Evolutionary conservation across 2,113 vertebrate species (phyloP), one percentile per base, ranked within the genome.

Genomic region (Oreocharis arfaki): DNA sequence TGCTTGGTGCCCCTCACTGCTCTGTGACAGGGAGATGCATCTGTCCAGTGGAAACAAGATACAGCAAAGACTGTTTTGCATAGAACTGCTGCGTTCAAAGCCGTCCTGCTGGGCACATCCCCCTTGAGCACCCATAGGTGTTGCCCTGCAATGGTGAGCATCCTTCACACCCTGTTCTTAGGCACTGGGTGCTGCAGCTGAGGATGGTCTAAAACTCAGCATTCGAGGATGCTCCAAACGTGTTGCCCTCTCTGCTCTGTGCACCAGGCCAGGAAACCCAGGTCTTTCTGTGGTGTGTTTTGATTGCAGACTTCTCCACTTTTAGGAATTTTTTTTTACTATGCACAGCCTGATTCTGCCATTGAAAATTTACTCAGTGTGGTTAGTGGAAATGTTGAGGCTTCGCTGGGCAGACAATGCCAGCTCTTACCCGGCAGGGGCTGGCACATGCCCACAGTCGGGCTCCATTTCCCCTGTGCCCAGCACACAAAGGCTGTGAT

Each of bases 31-130:
- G n/a, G 52, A 84, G 17, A 11, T 70, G 15, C 0, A 2, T 18
- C 3, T 20, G 24, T 41, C 47, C 1, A 2, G 20, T 30, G 53
- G 37, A 83, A 93, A 61, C 23, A 76, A 67, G 70, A 46, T 44
- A 28, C 33, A 23, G 56, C 3, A 0, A n/a, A 70, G 73, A 35
- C 68, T 61, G 6, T 87, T 93, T 84, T 42, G 16, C 61, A 16
- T 44, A 37, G 65, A 87, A 28, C 11, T 61, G 42, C 67, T 61
- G 5, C 0, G 0, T 89, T 92, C 19, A 39, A 67, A 84, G 56
- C 21, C 2, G 0, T 52, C 35, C 64, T 50, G 41, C 61, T 5
- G 0, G 2, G 27, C 35, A 22, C 0, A 1, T 33, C 7, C 12
- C 41, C 7, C 13, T 24, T 2, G 7, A 53, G 41, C 44, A 64